phyloP scores from a whole-genome alignment of 2,113 vertebrate genomes.

The Sapajus apella region DNA sequence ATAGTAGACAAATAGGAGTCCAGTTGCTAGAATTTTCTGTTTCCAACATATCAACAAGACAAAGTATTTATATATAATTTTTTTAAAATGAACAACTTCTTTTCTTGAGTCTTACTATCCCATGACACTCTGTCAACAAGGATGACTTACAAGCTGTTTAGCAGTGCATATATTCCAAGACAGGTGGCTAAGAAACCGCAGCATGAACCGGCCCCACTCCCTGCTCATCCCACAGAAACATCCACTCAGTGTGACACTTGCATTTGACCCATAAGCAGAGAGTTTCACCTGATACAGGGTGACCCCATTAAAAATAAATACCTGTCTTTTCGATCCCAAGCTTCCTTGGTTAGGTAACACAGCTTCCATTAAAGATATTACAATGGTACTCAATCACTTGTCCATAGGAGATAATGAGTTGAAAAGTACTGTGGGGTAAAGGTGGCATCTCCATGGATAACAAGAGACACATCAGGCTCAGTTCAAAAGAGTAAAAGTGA shows the following conservation, averaged over 20 bases:
- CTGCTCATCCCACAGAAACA: conserved; percentile 76
- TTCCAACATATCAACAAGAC: not conserved
- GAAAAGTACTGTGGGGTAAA: conserved; percentile 73
- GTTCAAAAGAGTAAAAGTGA: conserved; percentile 86
- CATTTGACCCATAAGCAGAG: conserved; percentile 87
- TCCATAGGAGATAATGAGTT: conserved; percentile 79
- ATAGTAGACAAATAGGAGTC: not conserved
- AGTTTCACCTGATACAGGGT: conserved; percentile 92
- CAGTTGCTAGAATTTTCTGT: not conserved
- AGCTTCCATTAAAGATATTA: conserved; percentile 92
- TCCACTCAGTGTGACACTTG: conserved; percentile 88
- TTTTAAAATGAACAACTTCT: not conserved
- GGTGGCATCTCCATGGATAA: conserved; percentile 75
- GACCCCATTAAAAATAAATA: conserved; percentile 90
- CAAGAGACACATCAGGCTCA: conserved; percentile 78
- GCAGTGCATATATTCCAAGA: conserved; percentile 32
- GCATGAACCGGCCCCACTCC: not conserved
- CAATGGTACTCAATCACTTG: conserved; percentile 90
- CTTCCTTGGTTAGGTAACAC: conserved; percentile 72
- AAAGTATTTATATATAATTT: not conserved
- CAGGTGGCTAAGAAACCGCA: not conserved
- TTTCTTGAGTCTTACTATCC: conserved; percentile 53
- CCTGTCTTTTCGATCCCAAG: conserved; percentile 80
- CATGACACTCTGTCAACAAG: conserved; percentile 72
- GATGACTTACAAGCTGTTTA: conserved; percentile 51